These are phyloP conservation scores for Drosophila limbata DNA, from an alignment of 2,888 invertebrate genomes.

Conservation along the genomic window DNA sequence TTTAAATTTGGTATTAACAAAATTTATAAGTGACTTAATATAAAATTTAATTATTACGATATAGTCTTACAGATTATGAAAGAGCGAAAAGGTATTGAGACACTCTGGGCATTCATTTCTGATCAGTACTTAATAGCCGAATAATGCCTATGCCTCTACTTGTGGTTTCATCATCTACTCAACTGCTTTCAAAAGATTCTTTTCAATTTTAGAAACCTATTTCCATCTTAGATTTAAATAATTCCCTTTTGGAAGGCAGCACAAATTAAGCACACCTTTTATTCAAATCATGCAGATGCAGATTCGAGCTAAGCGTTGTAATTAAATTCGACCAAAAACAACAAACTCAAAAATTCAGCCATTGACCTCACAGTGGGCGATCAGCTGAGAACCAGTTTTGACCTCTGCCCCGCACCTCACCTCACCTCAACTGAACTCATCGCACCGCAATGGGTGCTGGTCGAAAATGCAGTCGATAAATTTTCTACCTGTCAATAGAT, in stretches of 20 bases:
- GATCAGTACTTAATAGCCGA: too few species aligned
- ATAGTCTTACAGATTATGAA: too few species aligned
- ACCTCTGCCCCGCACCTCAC: slow-evolving; percentile 24
- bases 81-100: too few species aligned
- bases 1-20: too few species aligned
- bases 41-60: too few species aligned
- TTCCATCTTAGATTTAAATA: slow-evolving; percentile 8
- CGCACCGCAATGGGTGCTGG: slow-evolving; percentile 29
- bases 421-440: slow-evolving; percentile 10
- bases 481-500: slow-evolving; percentile 83
- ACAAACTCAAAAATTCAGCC: slow-evolving; percentile 68
- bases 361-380: slow-evolving; percentile 71
- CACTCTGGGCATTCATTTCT: too few species aligned
- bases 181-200: not conserved
- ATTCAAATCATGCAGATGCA: slow-evolving; percentile 56
- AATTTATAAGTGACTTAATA: too few species aligned
- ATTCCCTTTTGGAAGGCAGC: slow-evolving; percentile 2
- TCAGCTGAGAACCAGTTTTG: slow-evolving; percentile 66
- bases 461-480: slow-evolving; percentile 70
- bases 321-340: slow-evolving; percentile 65
- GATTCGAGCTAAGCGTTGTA: slow-evolving; percentile 52
- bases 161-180: not conserved
- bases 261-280: slow-evolving; percentile 32
- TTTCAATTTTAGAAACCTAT: not conserved
- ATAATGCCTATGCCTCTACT: too few species aligned